Conservation (phyloP, 2,888 invertebrate species). For the Gisinianus flammeolus region DNA sequence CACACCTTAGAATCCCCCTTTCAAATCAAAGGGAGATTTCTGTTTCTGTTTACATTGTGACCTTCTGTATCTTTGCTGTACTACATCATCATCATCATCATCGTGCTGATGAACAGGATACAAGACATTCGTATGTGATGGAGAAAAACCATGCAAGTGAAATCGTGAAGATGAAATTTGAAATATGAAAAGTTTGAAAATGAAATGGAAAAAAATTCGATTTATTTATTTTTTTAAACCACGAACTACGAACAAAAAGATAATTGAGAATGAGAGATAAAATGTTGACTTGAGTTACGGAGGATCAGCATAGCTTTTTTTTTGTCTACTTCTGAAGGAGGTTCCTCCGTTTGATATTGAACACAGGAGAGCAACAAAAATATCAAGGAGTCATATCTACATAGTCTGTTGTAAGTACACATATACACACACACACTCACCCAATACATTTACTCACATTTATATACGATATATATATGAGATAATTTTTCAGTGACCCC, state of each 20-base stretch:
- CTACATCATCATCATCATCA: no score
- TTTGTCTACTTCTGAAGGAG: slow-evolving; percentile 18
- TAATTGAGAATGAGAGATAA: neutral
- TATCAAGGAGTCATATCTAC: slow-evolving; percentile 13
- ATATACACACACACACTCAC: neutral
- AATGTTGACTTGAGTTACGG: neutral
- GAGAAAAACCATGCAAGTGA: no score
- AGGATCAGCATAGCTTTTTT: neutral
- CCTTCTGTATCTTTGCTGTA: no score
- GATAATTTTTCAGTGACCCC: slow-evolving; percentile 47
- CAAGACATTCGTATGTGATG: no score
- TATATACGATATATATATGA: neutral
- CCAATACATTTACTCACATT: neutral
- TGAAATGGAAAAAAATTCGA: neutral
- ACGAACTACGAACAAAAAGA: neutral
- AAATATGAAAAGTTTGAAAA: no score
- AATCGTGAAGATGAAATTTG: neutral
- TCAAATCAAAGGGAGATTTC: no score
- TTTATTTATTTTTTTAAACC: neutral
- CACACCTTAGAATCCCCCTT: no score
- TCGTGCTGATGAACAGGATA: no score
- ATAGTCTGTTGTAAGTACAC: neutral
- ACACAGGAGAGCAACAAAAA: slow-evolving; percentile 5
- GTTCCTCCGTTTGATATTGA: slow-evolving; percentile 25
- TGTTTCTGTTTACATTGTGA: no score